phyloP scores from a whole-genome alignment of 1,140 invertebrate genomes.

The Gerris buenoi region DNA sequence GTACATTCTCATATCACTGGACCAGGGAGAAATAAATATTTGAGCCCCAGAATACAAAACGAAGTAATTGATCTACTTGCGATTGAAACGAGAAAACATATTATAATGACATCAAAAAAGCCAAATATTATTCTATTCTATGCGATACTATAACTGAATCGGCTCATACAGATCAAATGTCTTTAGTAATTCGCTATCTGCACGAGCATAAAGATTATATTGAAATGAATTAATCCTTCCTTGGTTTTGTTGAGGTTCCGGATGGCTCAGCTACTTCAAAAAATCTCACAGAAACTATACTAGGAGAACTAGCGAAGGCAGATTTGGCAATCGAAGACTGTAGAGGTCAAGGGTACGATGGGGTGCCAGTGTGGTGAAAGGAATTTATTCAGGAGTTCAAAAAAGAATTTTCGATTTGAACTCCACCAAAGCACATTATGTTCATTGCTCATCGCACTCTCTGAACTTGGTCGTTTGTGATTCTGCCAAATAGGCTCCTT shows the following conservation, averaged over 20 bases:
- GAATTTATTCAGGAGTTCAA: background rate
- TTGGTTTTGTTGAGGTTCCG: background rate
- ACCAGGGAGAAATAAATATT: too few species aligned
- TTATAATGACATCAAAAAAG: constrained; percentile 25
- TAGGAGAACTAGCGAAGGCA: too few species aligned
- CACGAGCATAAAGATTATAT: constrained; percentile 9
- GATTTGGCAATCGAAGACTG: background rate
- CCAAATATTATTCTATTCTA: constrained; percentile 29
- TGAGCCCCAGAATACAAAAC: constrained; percentile 23
- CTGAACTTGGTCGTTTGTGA: background rate
- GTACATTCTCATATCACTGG: too few species aligned
- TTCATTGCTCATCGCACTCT: background rate
- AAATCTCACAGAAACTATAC: background rate
- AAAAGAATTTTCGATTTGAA: background rate
- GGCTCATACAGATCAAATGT: constrained; percentile 28
- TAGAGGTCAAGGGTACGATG: background rate
- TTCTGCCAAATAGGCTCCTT: background rate
- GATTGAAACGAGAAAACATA: constrained; percentile 19
- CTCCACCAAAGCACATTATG: background rate
- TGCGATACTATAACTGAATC: constrained; percentile 30
- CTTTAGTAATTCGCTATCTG: constrained; percentile 26
- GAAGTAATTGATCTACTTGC: constrained; percentile 27
- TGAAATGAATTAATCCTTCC: background rate
- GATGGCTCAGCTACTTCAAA: background rate
- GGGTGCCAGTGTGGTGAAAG: background rate